These are phyloP conservation scores for Phymatocera aterrima DNA, from an alignment of 2,888 invertebrate species.

Conservation along the genomic window DNA sequence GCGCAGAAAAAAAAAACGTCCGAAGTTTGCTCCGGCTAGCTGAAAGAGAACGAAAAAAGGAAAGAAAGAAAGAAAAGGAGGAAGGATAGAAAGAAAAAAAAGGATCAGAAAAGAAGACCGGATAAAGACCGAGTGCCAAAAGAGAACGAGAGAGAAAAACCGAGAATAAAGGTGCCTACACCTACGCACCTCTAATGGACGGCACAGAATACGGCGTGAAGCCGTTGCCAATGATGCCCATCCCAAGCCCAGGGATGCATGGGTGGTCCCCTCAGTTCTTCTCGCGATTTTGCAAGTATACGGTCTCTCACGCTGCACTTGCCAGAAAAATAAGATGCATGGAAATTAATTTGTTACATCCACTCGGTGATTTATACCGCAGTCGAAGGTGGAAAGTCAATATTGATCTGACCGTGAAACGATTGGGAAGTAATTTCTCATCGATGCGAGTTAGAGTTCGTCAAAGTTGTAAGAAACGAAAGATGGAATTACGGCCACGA, in stretches of 20 bases:
- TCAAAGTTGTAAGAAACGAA: background rate
- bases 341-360: slow-evolving; percentile 55
- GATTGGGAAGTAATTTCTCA: background rate
- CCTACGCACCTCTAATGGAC: slow-evolving; percentile 44
- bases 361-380: slow-evolving; percentile 15
- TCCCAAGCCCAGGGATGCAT: slow-evolving; percentile 50
- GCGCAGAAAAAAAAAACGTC: background rate
- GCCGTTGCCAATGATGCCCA: slow-evolving; percentile 52
- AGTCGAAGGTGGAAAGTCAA: background rate
- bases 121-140: slow-evolving; percentile 41
- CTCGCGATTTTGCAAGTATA: slow-evolving; percentile 26
- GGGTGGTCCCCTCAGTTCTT: slow-evolving; percentile 52
- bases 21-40: slow-evolving; percentile 31
- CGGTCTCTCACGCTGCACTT: slow-evolving; percentile 18
- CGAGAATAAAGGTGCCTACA: slow-evolving; percentile 6
- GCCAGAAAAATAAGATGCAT: slow-evolving; percentile 54
- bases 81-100: background rate
- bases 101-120: background rate
- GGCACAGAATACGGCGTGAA: slow-evolving; percentile 33
- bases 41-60: background rate
- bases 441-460: background rate
- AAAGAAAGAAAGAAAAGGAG: background rate
- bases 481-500: too few species aligned
- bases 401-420: background rate
- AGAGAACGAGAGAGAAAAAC: background rate